Percentiles rank a stretch among this genome's conserved stretches.
Conservation (phyloP, 1,140 invertebrate species). For the Ips typographus region DNA sequence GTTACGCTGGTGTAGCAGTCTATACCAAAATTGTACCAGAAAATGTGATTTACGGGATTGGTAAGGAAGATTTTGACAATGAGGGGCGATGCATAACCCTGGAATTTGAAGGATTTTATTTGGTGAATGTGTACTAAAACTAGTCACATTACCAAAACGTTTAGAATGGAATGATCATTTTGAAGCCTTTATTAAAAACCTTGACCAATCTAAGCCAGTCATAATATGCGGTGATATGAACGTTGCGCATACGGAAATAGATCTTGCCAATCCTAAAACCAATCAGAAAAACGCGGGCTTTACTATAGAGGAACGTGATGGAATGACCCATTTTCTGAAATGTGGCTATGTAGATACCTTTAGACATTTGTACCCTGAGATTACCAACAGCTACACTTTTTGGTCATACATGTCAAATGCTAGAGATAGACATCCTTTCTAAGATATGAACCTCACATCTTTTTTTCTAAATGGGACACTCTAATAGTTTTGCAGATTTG, state of each 20-base stretch:
- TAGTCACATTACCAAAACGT: conserved; percentile 85
- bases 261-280: conserved; percentile 91
- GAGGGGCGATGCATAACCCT: conserved; percentile 94
- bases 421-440: conserved; percentile 54
- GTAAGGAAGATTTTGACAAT: conserved; percentile 69
- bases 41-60: conserved; percentile 82
- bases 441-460: no score
- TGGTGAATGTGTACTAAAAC: conserved; percentile 75
- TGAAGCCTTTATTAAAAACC: conserved; percentile 70
- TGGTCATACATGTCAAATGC: conserved; percentile 91
- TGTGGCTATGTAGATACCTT: conserved; percentile 87
- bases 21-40: conserved; percentile 84
- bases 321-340: conserved; percentile 80
- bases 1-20: conserved; percentile 93
- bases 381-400: conserved; percentile 85
- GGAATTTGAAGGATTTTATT: conserved; percentile 90
- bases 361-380: conserved; percentile 84
- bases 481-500: no score
- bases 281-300: conserved; percentile 95
- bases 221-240: conserved; percentile 97
- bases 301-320: conserved; percentile 87
- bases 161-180: conserved; percentile 90
- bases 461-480: no score
- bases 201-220: conserved; percentile 91
- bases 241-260: conserved; percentile 94